These are phyloP conservation scores for Arge pagana DNA, from an alignment of 2,888 invertebrate species.

Conservation along the genomic window DNA sequence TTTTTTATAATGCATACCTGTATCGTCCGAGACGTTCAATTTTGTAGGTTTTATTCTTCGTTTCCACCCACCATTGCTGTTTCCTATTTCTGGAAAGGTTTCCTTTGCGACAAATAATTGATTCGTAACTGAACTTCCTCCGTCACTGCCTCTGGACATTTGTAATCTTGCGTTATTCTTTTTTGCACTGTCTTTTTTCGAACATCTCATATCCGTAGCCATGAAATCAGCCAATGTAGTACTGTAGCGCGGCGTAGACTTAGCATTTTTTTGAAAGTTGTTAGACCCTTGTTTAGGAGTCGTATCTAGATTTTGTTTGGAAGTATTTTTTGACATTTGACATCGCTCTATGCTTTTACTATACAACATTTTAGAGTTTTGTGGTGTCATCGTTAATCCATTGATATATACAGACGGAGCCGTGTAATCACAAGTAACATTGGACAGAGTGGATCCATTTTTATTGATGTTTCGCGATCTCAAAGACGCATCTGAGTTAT, in stretches of 20 bases:
- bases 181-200: conserved; percentile 32
- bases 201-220: conserved; percentile 27
- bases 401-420: conserved; percentile 35
- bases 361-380: conserved; percentile 21
- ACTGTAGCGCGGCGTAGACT: conserved; percentile 31
- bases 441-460: conserved; percentile 21
- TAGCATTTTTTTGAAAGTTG: conserved; percentile 32
- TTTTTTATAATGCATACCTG: conserved; percentile 39
- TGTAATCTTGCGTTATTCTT: conserved; percentile 24
- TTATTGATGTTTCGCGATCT: conserved; percentile 26
- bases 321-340: conserved; percentile 18
- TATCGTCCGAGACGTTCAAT: conserved; percentile 34
- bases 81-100: conserved; percentile 29
- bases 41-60: conserved; percentile 46
- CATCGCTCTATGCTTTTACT: conserved; percentile 20
- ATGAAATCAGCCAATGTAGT: conserved; percentile 43
- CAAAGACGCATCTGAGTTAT: conserved; percentile 28
- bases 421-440: conserved; percentile 28
- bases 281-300: conserved; percentile 28
- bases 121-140: conserved; percentile 3
- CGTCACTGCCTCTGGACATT: conserved; percentile 11
- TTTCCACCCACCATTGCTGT: conserved; percentile 28
- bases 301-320: conserved; percentile 17
- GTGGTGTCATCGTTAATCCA: conserved; percentile 16
- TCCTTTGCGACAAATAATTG: conserved; percentile 22